Percentiles rank a stretch among this genome's conserved stretches.
phyloP scores from a whole-genome alignment of 2,113 vertebrate genomes.

The Thryonomys swinderianus region DNA sequence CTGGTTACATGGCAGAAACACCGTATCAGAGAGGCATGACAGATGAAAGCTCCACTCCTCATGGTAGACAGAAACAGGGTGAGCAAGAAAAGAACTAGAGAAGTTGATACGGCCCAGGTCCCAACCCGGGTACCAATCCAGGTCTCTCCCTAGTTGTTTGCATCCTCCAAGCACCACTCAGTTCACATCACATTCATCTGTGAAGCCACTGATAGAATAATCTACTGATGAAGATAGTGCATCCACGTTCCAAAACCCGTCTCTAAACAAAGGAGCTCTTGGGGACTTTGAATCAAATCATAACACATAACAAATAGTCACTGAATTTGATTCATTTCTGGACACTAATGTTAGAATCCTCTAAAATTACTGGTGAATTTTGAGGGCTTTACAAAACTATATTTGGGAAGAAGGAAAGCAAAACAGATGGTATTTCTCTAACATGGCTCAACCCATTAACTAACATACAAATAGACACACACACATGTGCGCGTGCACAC shows the following conservation, averaged over 20 bases:
- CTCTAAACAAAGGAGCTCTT: background rate
- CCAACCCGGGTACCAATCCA: background rate
- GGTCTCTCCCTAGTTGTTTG: background rate
- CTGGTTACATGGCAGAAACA: background rate
- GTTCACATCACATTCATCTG: background rate
- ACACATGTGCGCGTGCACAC: background rate
- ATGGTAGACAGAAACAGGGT: background rate
- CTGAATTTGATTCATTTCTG: background rate
- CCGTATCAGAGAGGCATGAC: background rate
- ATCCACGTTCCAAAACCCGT: background rate
- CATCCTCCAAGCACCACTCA: background rate
- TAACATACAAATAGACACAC: background rate
- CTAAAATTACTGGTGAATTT: background rate
- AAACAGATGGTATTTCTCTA: background rate
- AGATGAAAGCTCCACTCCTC: background rate
- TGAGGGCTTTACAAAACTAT: background rate
- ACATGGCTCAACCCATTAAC: background rate
- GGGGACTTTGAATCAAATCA: background rate
- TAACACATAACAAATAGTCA: background rate
- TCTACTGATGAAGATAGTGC: background rate
- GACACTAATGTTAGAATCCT: background rate
- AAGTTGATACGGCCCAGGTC: no score
- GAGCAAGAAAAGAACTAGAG: background rate
- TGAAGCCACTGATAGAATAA: background rate
- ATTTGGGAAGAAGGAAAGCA: background rate